Evolutionary conservation across 1,140 invertebrate genomes (phyloP).

Genomic region (Lethrus apterus): DNA sequence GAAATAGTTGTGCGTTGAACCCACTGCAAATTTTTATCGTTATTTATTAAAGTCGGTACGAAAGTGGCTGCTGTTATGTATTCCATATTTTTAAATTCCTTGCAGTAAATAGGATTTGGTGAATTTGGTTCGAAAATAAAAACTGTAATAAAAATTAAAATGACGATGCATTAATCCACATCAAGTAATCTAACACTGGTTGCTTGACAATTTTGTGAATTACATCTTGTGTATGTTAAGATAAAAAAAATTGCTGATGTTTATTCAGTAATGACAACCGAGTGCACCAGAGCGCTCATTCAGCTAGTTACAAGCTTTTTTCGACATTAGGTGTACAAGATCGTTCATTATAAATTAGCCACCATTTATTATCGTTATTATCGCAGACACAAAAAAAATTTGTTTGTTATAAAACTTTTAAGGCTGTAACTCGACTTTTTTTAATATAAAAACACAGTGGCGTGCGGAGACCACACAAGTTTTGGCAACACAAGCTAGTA

Average conservation of each 20-base stretch:
- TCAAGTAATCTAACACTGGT: too few relatives aligned
- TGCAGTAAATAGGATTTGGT: conserved; percentile 2
- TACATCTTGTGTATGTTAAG: too few relatives aligned
- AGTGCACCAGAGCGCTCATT: too few relatives aligned
- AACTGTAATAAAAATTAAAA: not conserved
- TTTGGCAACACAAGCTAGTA: conserved; percentile 54
- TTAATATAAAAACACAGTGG: conserved; percentile 49
- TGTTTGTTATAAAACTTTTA: conserved; percentile 39
- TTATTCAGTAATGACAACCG: too few relatives aligned
- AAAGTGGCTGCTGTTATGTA: conserved; percentile 11
- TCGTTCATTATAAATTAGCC: too few relatives aligned
- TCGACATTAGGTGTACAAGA: too few relatives aligned
- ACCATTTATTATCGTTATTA: too few relatives aligned
- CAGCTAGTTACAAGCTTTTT: too few relatives aligned
- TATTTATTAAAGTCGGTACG: conserved; percentile 3
- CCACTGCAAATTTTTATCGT: conserved; percentile 1
- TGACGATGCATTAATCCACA: too few relatives aligned
- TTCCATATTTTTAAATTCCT: conserved; percentile 6
- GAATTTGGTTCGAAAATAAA: conserved; percentile 6
- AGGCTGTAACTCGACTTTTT: too few relatives aligned
- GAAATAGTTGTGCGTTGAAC: conserved; percentile 3
- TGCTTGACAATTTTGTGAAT: too few relatives aligned
- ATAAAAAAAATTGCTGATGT: too few relatives aligned
- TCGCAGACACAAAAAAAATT: conserved; percentile 8
- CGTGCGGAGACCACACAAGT: conserved; percentile 44